Conservation (phyloP, 2,888 invertebrate genomes). For the Antheraea yamamai region DNA sequence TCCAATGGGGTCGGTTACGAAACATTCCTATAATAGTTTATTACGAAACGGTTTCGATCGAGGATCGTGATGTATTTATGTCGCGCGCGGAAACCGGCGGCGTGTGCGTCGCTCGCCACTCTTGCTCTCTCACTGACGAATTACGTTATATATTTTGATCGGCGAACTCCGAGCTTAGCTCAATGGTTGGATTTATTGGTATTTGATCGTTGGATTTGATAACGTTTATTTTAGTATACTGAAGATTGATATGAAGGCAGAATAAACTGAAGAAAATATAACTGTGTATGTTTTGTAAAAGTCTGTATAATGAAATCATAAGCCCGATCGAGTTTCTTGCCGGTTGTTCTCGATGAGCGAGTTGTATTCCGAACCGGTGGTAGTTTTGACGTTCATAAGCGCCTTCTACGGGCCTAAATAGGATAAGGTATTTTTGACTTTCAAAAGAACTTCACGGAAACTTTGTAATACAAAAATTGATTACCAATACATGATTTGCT, state of each 20-base stretch:
- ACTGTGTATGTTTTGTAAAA: too few relatives aligned
- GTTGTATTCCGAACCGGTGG: too few relatives aligned
- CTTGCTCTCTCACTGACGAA: conserved; percentile 43
- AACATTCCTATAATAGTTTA: conserved; percentile 34
- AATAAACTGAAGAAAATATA: neutral
- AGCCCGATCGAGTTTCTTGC: too few relatives aligned
- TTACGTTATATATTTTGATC: conserved; percentile 16
- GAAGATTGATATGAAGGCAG: neutral
- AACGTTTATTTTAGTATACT: conserved; percentile 12
- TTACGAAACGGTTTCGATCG: conserved; percentile 59
- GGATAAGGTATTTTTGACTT: too few relatives aligned
- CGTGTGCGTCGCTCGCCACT: conserved; percentile 49
- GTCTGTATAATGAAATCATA: too few relatives aligned
- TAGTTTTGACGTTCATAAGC: too few relatives aligned
- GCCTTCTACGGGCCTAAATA: too few relatives aligned
- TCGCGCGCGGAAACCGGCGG: conserved; percentile 33
- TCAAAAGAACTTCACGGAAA: too few relatives aligned
- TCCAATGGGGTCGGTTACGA: conserved; percentile 47
- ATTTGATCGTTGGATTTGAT: conserved; percentile 6
- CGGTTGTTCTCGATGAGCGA: too few relatives aligned
- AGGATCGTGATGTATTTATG: conserved; percentile 31
- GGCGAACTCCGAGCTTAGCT: neutral
- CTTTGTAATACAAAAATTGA: too few relatives aligned
- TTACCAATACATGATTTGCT: too few relatives aligned
- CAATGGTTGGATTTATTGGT: conserved; percentile 8